Base-by-base conservation (phyloP, 2,888 invertebrate species). In the Lutraria lutraria region DNA sequence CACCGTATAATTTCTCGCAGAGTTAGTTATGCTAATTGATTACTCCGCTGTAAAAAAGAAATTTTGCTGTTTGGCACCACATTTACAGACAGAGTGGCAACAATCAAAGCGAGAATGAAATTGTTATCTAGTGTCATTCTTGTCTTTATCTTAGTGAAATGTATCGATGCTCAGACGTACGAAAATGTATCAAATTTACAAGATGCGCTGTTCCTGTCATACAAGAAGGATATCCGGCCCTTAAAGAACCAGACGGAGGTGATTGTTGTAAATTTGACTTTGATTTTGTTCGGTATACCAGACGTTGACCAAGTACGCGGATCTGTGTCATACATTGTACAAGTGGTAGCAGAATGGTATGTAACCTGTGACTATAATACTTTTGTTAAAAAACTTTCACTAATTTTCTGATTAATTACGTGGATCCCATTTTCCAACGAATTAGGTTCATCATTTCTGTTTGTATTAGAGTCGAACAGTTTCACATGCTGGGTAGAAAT, bases 191-290 rank as follows among this genome's bases (percentile, higher is more conserved):
- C 53, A 52, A 25, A 29, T n/a, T n/a, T 81, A 13, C 13, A 25
- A 2, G 29, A 52, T 15, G 53, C 52, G 16, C 25, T 81, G 81
- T 29, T 81, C n/a, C 53, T 29, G 25, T 52, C 43, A 21, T 81
- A 81, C 52, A 54, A 81, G 3, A 12, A 12, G 34, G 81, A 81
- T 54, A 52, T 81, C n/a, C 53, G 52, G 15, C 81, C 81, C 13
- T 53, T 81, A 81, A 53, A 52, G 52, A 81, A 81, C 81, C 81
- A 81, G 52, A 21, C 81, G 21, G 81, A 81, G n/a, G 53, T 54
- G 13, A n/a, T 81, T 6, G 6, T 15, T 8, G 21, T 81, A 1
- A 81, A 81, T 15, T 34, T 81, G 21, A 81, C 81, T 10, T 19
- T 81, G 10, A 12, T 53, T n/a, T 21, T 81, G 10, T 81, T 81